Conservation (phyloP, 2,888 invertebrate genomes). For the Cyaniris semiargus region DNA sequence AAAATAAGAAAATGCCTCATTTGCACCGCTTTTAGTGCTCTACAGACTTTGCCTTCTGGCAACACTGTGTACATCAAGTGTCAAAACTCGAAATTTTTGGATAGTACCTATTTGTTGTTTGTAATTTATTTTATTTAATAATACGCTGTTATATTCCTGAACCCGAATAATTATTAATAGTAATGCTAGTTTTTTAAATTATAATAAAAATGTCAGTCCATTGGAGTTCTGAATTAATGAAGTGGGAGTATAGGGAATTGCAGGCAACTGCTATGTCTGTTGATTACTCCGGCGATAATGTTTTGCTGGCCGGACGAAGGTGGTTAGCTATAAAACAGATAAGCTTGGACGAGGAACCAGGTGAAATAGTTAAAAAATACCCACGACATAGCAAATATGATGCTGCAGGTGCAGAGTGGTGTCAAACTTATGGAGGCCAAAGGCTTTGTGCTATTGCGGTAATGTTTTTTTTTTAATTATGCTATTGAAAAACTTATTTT, state of each 20-base stretch:
- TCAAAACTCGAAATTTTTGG: background rate
- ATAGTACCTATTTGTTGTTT: background rate
- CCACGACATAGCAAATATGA: slow-evolving; percentile 95
- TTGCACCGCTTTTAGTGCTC: too few relatives aligned
- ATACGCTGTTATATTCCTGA: background rate
- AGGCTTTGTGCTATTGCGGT: slow-evolving; percentile 94
- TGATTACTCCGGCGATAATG: slow-evolving; percentile 91
- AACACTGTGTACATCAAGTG: too few relatives aligned
- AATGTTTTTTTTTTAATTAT: slow-evolving; percentile 39
- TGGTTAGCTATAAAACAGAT: slow-evolving; percentile 88
- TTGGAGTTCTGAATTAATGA: slow-evolving; percentile 76
- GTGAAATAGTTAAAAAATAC: slow-evolving; percentile 87
- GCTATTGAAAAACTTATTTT: background rate
- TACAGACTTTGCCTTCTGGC: too few relatives aligned
- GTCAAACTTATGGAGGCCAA: slow-evolving; percentile 87
- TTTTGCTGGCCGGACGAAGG: slow-evolving; percentile 90
- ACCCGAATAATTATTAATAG: background rate
- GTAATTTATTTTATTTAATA: background rate
- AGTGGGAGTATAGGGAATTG: slow-evolving; percentile 90
- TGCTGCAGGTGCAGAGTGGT: slow-evolving; percentile 95
- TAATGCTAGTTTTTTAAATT: slow-evolving; percentile 4
- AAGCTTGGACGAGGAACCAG: slow-evolving; percentile 84
- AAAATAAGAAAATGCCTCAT: too few relatives aligned
- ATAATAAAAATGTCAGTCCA: slow-evolving; percentile 63
- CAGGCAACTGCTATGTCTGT: slow-evolving; percentile 97